These are phyloP conservation scores for Hypocryptadius cinnamomeus DNA, from an alignment of 2,113 vertebrate genomes.

Conservation along the genomic window DNA sequence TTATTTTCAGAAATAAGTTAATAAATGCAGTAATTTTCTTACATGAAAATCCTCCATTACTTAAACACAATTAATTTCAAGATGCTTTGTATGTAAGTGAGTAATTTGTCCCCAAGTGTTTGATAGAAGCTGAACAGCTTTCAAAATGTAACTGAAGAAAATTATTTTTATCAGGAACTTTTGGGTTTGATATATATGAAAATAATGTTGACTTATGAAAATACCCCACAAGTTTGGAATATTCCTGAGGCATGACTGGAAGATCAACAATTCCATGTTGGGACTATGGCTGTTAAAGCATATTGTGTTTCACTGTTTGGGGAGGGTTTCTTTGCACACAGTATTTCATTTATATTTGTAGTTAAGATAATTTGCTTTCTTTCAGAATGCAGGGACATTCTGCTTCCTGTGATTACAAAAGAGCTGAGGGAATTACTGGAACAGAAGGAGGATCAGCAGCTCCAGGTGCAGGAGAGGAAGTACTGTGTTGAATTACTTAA, in stretches of 20 bases:
- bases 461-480: slow-evolving; percentile 68
- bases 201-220: not conserved
- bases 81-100: not conserved
- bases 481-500: slow-evolving; percentile 89
- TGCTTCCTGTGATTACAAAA: slow-evolving; percentile 92
- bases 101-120: not conserved
- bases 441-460: slow-evolving; percentile 70
- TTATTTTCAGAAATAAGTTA: not conserved
- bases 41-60: not conserved
- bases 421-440: slow-evolving; percentile 85
- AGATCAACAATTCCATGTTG: not conserved
- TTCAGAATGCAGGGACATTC: slow-evolving; percentile 90
- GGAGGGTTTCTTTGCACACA: not conserved
- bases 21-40: not conserved
- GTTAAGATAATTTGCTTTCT: not conserved
- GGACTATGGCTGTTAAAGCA: not conserved
- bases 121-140: not conserved
- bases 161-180: not conserved
- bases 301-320: not conserved
- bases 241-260: not conserved
- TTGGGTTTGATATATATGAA: not conserved
- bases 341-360: not conserved
- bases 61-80: not conserved
- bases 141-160: not conserved
- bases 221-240: not conserved